These are phyloP conservation scores for Caenorhabditis angaria DNA, from an alignment of 2,888 invertebrate species.

Conservation along the genomic window DNA sequence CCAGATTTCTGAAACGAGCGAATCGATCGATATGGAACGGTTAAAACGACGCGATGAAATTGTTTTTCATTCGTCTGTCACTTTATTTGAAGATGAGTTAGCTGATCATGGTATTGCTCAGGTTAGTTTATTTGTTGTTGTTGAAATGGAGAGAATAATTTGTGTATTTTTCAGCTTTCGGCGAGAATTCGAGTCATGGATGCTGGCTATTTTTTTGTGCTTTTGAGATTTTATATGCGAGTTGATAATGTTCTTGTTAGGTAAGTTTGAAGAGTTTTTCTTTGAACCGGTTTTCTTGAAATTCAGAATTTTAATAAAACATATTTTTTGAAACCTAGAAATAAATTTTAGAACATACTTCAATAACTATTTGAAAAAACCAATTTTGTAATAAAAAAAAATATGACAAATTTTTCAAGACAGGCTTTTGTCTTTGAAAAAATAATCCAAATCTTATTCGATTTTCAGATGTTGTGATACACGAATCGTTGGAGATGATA, in stretches of 20 bases:
- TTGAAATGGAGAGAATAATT: background rate
- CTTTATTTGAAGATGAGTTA: slow-evolving; percentile 95
- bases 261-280: slow-evolving; percentile 13
- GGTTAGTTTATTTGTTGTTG: slow-evolving; percentile 20
- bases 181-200: slow-evolving; percentile 86
- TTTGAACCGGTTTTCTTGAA: too few relatives aligned
- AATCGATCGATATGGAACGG: slow-evolving; percentile 86
- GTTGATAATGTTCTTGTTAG: slow-evolving; percentile 89
- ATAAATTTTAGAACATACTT: too few relatives aligned
- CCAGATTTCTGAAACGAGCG: slow-evolving; percentile 38
- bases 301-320: too few relatives aligned
- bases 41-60: slow-evolving; percentile 90
- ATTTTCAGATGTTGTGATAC: slow-evolving; percentile 59
- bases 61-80: slow-evolving; percentile 85
- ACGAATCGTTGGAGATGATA: slow-evolving; percentile 57
- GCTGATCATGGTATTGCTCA: slow-evolving; percentile 96
- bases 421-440: too few relatives aligned
- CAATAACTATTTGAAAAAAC: background rate
- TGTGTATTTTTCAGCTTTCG: slow-evolving; percentile 80
- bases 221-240: slow-evolving; percentile 89
- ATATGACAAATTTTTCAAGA: too few relatives aligned
- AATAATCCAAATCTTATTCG: slow-evolving; percentile 3
- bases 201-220: slow-evolving; percentile 84
- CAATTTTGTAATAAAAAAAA: background rate
- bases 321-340: too few relatives aligned